Conservation (phyloP, 2,113 vertebrate genomes). For the Daphoenositta chrysoptera region DNA sequence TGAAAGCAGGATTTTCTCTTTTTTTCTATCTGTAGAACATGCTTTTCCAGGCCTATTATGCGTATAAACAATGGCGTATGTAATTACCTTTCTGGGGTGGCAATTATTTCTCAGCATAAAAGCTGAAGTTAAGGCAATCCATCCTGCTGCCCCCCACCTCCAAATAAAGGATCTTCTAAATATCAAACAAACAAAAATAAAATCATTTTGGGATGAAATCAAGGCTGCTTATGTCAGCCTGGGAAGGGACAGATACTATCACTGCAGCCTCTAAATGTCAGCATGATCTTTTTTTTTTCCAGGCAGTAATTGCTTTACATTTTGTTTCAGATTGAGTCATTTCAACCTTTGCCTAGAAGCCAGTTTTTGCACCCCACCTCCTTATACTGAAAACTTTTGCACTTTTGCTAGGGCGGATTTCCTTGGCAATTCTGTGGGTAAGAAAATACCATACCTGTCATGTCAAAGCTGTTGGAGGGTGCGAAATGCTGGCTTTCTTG, state of each 20-base stretch:
- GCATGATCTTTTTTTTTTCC: slow-evolving; percentile 34
- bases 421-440: slow-evolving; percentile 45
- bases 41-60: slow-evolving; percentile 74
- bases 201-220: slow-evolving; percentile 69
- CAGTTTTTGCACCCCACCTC: slow-evolving; percentile 54
- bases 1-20: slow-evolving; percentile 62
- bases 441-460: slow-evolving; percentile 69
- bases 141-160: background rate
- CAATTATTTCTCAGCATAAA: slow-evolving; percentile 74
- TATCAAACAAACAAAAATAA: slow-evolving; percentile 28
- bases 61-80: slow-evolving; percentile 75
- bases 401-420: slow-evolving; percentile 58
- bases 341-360: slow-evolving; percentile 64
- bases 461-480: slow-evolving; percentile 43
- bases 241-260: slow-evolving; percentile 70
- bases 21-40: slow-evolving; percentile 59
- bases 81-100: slow-evolving; percentile 78
- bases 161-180: background rate
- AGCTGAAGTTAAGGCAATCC: slow-evolving; percentile 62
- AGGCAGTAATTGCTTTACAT: slow-evolving; percentile 57
- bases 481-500: slow-evolving; percentile 28
- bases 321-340: slow-evolving; percentile 63
- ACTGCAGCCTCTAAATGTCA: slow-evolving; percentile 61
- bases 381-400: slow-evolving; percentile 52
- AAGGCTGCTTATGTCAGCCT: slow-evolving; percentile 64